Evolutionary conservation across 2,113 vertebrate genomes (phyloP).

Genomic region (Paratilapia polleni): DNA sequence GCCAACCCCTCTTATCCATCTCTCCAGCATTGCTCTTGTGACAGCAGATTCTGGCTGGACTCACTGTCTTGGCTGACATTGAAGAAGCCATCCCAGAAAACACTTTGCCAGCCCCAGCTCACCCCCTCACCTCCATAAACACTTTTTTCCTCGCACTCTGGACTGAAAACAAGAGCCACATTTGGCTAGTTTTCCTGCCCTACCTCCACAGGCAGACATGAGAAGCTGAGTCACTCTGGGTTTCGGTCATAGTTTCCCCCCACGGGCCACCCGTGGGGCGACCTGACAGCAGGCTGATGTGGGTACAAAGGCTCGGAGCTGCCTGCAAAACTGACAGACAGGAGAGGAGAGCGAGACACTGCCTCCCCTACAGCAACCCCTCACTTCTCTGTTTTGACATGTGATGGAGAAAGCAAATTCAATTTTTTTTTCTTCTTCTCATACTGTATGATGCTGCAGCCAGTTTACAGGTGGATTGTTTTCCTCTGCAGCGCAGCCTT

Average conservation of each 20-base stretch:
- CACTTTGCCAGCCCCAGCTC: constrained; percentile 22
- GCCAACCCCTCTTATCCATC: constrained; percentile 18
- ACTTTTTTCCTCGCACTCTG: not conserved
- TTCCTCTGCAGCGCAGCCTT: constrained; percentile 8
- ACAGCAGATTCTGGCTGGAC: constrained; percentile 20
- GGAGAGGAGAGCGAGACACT: constrained; percentile 19
- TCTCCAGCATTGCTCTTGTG: constrained; percentile 4
- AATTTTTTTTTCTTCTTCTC: constrained; percentile 26
- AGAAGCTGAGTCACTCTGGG: constrained; percentile 55
- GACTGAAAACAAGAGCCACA: not conserved
- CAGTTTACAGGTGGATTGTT: constrained; percentile 47
- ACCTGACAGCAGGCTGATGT: constrained; percentile 34
- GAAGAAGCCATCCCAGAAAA: constrained; percentile 43
- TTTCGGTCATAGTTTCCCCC: constrained; percentile 18
- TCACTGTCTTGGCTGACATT: constrained; percentile 76
- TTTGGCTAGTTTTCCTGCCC: not conserved
- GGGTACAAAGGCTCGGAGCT: constrained; percentile 42
- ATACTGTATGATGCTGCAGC: not conserved
- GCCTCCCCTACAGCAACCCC: not conserved
- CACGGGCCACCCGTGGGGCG: not conserved
- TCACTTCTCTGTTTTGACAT: constrained; percentile 48
- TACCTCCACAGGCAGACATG: constrained; percentile 30
- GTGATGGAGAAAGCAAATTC: constrained; percentile 48
- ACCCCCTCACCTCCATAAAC: not conserved
- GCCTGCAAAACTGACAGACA: constrained; percentile 53